Conservation (phyloP, 2,888 invertebrate species). For the Calameuta idolon region DNA sequence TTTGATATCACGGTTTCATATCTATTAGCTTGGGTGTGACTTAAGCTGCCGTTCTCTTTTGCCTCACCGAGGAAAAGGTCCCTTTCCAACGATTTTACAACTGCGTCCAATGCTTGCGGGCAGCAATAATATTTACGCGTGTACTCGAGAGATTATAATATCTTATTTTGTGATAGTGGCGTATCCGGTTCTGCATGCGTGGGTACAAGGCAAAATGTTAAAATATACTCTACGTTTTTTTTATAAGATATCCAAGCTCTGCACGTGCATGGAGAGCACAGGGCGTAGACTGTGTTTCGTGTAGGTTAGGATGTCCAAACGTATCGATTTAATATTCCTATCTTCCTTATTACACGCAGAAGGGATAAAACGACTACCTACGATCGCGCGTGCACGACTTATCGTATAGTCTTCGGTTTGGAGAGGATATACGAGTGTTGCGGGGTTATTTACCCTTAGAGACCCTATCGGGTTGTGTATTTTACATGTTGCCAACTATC, state of each 20-base stretch:
- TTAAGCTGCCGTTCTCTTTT: not conserved
- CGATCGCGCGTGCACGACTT: not conserved
- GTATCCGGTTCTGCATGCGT: slow-evolving; percentile 54
- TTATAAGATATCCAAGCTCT: slow-evolving; percentile 9
- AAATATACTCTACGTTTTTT: slow-evolving; percentile 48
- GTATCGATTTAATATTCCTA: slow-evolving; percentile 38
- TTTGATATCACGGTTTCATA: not conserved
- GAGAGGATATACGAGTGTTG: not conserved
- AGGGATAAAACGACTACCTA: not conserved
- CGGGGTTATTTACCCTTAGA: not conserved
- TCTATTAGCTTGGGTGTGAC: not conserved
- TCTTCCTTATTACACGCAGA: slow-evolving; percentile 55
- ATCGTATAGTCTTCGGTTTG: not conserved
- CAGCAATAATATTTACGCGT: slow-evolving; percentile 58
- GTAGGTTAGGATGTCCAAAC: slow-evolving; percentile 10
- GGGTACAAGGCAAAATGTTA: slow-evolving; percentile 41
- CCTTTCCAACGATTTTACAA: slow-evolving; percentile 49
- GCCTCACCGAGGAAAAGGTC: not conserved
- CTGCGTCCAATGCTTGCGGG: slow-evolving; percentile 54
- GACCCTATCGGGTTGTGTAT: not conserved
- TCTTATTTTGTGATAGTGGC: slow-evolving; percentile 53
- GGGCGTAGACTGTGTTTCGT: not conserved
- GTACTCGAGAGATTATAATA: slow-evolving; percentile 59
- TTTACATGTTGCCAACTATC: not conserved
- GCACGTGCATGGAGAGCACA: not conserved